Percentiles rank a stretch among this genome's conserved stretches.
Evolutionary conservation across 2,113 vertebrate genomes (phyloP).

Genomic region (Heptranchias perlo): DNA sequence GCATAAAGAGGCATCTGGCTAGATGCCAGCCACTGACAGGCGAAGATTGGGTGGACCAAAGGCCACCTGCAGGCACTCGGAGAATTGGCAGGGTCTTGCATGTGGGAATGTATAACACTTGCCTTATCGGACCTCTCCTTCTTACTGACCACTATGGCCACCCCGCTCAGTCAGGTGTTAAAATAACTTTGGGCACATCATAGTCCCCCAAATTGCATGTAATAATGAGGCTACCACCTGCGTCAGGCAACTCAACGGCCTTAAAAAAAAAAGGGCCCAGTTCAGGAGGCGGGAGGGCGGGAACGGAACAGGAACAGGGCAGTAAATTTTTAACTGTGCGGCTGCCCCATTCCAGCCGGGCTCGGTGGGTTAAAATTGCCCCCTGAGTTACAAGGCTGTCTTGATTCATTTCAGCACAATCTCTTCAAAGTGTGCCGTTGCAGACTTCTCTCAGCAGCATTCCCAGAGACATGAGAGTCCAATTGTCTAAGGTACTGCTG

Average conservation of each 20-base stretch:
- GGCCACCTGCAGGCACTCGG: background rate
- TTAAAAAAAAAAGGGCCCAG: background rate
- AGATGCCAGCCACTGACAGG: background rate
- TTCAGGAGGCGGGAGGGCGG: background rate
- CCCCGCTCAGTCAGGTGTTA: background rate
- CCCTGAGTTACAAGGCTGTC: background rate
- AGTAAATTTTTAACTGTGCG: too few species aligned
- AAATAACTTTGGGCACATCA: background rate
- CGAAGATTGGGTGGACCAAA: background rate
- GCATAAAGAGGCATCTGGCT: too few species aligned
- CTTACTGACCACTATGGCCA: background rate
- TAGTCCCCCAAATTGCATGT: background rate
- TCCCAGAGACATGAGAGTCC: background rate
- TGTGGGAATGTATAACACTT: background rate
- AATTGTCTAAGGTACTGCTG: background rate
- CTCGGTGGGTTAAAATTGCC: background rate
- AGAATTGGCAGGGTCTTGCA: background rate
- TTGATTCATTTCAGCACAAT: background rate
- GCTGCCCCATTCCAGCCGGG: too few species aligned
- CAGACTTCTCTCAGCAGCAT: background rate
- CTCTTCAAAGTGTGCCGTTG: background rate
- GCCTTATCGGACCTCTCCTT: background rate
- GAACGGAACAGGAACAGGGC: too few species aligned
- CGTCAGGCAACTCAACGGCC: background rate
- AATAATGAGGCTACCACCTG: background rate